A percentile compares a stretch with the other conserved stretches of the same genome.
Evolutionary conservation across 2,113 vertebrate species (phyloP).

Genomic region (Muntiacus muntjak): DNA sequence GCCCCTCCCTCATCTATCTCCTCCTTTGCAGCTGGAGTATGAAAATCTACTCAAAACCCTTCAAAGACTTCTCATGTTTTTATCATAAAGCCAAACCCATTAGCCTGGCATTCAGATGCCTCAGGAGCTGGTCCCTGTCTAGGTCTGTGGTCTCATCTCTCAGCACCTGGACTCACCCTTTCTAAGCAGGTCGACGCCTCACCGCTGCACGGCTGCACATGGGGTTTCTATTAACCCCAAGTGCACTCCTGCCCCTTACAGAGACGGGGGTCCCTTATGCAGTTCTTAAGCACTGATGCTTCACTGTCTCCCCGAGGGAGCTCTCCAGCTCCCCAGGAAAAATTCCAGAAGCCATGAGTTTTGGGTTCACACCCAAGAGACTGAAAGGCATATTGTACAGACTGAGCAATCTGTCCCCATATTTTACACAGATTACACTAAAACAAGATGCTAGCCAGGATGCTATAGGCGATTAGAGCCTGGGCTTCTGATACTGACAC

Average conservation of each 20-base stretch:
- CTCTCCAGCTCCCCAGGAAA: not conserved
- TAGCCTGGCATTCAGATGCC: not conserved
- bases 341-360: not conserved
- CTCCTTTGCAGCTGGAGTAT: not conserved
- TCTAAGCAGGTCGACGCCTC: not conserved
- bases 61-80: not conserved
- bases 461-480: not conserved
- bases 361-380: not conserved
- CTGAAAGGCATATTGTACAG: not conserved
- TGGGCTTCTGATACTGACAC: not conserved
- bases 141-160: not conserved
- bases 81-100: not conserved
- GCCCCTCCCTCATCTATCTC: not conserved
- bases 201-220: accelerated
- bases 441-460: not conserved
- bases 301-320: not conserved
- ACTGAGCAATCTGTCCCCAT: not conserved
- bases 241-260: not conserved
- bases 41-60: not conserved
- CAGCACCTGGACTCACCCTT: not conserved
- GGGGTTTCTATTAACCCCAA: accelerated
- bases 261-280: accelerated
- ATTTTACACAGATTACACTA: not conserved
- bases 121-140: not conserved
- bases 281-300: not conserved